Conservation (phyloP, 2,113 vertebrate genomes). For the Danio rerio region DNA sequence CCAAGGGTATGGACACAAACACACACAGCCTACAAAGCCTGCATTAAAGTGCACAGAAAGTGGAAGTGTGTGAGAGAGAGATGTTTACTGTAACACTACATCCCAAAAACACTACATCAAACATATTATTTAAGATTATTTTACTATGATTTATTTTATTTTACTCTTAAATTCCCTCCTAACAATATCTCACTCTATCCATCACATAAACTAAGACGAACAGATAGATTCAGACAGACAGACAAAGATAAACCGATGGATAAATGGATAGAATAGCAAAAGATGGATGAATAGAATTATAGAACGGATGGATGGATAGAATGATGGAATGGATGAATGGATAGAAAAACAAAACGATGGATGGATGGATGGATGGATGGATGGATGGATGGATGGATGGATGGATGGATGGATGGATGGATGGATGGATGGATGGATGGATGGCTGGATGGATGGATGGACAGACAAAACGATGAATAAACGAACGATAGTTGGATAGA, state of each 20-base stretch:
- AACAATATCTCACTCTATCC: no score
- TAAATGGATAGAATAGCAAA: conserved; percentile 43
- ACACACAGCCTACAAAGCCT: background rate
- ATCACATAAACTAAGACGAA: no score
- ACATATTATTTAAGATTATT: no score
- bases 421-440: background rate
- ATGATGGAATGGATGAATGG: background rate
- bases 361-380: background rate
- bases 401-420: background rate
- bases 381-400: no score
- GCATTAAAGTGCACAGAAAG: background rate
- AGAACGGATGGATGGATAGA: background rate
- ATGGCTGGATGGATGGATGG: background rate
- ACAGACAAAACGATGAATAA: background rate
- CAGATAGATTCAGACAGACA: background rate
- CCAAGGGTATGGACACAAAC: background rate
- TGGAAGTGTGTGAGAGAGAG: no score
- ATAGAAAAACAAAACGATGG: background rate
- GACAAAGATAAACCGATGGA: background rate
- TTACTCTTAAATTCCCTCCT: no score
- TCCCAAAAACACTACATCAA: no score
- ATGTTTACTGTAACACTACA: no score
- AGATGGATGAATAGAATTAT: background rate
- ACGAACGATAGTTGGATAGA: background rate
- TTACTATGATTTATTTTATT: no score